phyloP scores from a whole-genome alignment of 1,140 invertebrate species.

The Lithobius niger region DNA sequence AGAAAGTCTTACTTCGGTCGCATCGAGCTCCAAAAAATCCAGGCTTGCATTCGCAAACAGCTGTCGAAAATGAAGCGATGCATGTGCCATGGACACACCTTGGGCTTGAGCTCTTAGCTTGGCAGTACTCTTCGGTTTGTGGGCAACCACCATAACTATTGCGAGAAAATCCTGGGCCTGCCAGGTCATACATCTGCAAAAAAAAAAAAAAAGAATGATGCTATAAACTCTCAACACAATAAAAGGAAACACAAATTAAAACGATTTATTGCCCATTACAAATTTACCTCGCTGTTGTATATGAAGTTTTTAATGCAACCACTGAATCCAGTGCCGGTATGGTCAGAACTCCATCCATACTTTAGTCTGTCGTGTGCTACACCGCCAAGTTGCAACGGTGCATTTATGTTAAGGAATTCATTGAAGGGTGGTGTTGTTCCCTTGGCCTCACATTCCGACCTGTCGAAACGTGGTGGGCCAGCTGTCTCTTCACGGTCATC shows the following conservation, averaged over 20 bases:
- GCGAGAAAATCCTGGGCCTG: slow-evolving; percentile 65
- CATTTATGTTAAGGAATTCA: slow-evolving; percentile 91
- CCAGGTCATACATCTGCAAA: slow-evolving; percentile 67
- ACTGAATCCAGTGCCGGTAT: slow-evolving; percentile 73
- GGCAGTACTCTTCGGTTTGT: slow-evolving; percentile 76
- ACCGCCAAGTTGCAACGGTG: slow-evolving; percentile 85
- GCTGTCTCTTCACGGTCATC: slow-evolving; percentile 62
- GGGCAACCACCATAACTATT: slow-evolving; percentile 72
- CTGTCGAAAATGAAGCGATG: slow-evolving; percentile 71
- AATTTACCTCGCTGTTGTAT: slow-evolving; percentile 71
- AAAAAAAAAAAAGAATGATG: slow-evolving; percentile 9
- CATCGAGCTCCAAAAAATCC: slow-evolving; percentile 82
- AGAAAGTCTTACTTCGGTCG: slow-evolving; percentile 35
- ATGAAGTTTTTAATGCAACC: slow-evolving; percentile 91
- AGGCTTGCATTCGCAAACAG: slow-evolving; percentile 79
- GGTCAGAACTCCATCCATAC: slow-evolving; percentile 75
- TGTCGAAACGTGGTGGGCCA: slow-evolving; percentile 70
- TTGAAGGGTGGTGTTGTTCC: slow-evolving; percentile 86
- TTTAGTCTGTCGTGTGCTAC: slow-evolving; percentile 73
- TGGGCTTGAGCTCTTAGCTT: slow-evolving; percentile 54
- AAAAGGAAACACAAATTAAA: neutral
- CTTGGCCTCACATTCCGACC: slow-evolving; percentile 70
- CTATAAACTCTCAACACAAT: neutral
- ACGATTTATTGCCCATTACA: neutral
- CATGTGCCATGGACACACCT: slow-evolving; percentile 84